Conservation (phyloP, 2,888 invertebrate species). For the Ectemnius lituratus region DNA sequence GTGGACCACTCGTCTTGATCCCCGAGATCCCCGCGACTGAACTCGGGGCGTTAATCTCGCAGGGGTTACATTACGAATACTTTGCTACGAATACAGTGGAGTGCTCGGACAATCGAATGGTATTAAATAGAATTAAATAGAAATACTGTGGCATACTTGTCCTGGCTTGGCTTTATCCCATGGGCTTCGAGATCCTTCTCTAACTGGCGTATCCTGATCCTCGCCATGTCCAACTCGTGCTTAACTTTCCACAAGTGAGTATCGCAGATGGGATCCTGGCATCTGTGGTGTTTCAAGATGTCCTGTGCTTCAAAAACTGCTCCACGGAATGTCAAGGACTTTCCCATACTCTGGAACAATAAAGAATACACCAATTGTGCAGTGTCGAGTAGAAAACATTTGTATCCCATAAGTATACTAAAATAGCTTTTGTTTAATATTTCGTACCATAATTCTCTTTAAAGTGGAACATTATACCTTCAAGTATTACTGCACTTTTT, state of each 20-base stretch:
- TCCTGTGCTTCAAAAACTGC: conserved; percentile 90
- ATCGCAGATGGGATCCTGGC: conserved; percentile 89
- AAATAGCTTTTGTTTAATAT: no score
- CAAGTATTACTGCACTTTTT: no score
- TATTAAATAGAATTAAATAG: conserved; percentile 17
- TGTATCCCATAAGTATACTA: no score
- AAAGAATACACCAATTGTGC: no score
- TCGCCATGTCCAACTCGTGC: conserved; percentile 92
- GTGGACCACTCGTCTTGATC: not conserved
- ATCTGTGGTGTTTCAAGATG: conserved; percentile 85
- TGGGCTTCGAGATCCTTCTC: conserved; percentile 91
- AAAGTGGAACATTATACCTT: no score
- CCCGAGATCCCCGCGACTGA: conserved; percentile 18
- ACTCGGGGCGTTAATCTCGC: no score
- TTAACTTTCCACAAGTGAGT: conserved; percentile 93
- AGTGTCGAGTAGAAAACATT: no score
- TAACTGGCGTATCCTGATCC: conserved; percentile 90
- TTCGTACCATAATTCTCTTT: no score
- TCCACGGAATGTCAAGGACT: conserved; percentile 89
- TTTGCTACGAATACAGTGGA: conserved; percentile 16
- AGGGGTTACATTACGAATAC: conserved; percentile 27
- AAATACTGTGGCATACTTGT: conserved; percentile 62
- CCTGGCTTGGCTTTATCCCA: conserved; percentile 88
- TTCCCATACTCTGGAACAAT: conserved; percentile 81
- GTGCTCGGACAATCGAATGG: conserved; percentile 20